Evolutionary conservation across 2,888 invertebrate species (phyloP), one percentile per base, ranked within the genome.

Genomic region (Caenorhabditis virilis): DNA sequence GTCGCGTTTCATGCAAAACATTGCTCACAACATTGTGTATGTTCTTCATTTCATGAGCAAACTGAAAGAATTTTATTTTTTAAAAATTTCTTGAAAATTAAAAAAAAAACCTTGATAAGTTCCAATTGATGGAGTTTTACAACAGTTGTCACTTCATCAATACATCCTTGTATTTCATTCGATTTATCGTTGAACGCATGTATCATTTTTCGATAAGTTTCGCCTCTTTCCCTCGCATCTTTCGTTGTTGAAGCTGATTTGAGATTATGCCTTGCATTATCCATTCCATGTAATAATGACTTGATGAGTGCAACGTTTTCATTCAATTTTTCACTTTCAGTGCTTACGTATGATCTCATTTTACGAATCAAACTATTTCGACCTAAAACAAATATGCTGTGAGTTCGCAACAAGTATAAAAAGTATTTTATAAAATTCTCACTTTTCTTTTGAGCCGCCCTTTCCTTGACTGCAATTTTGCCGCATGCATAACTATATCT

Each of bases 201-300:
- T 18, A 62, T 56, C 33, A 48, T 43, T 15, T 20, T 43, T 3
- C 30, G 47, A 20, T 62, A 62, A 18, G 39, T 35, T 22, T 56
- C 56, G 4, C 62, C 62, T 9, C 49, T 41, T 11, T 38, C 48
- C 3, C 18, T 42, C 23, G 52, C 41, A 2, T 52, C 56, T 16
- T 48, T 48, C 16, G 26, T 35, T 0, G 56, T 56, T 22, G 39
- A 38, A 1, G 62, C 50, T 3, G 47, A 52, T 52, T 62, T 62
- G 11, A 62, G 18, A 56, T 62, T 30, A 46, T 57, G 56, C n/a
- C 62, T 30, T 4, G 53, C 11, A 4, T 63, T 52, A 25, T 57
- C 62, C 13, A 63, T 49, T 26, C 45, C 53, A 20, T 49, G 43
- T 4, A 63, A 39, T 16, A 57, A 15, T 15, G 25, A 2, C 2